Evolutionary conservation across 1,140 invertebrate genomes (phyloP), one percentile per base, ranked within the genome.

Genomic region (Lerema accius): DNA sequence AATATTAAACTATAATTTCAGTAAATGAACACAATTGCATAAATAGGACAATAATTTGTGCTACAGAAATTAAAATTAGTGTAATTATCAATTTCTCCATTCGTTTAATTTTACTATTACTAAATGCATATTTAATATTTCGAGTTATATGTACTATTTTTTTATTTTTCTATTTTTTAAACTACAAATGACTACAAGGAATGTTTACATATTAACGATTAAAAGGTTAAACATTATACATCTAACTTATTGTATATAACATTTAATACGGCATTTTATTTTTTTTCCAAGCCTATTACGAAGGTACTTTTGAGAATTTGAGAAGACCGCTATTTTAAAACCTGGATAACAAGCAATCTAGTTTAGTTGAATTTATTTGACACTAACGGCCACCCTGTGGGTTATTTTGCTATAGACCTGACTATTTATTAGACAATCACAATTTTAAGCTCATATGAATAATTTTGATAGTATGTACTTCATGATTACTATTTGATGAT

Each of bases 371-470:
- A 10, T 26, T 45, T 45, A 46, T 23, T 46, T 46, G 43, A 15
- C 11, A 11, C 23, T 23, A 13, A 13, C 28, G 23, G 45, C 45
- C 23, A 48, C 45, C 45, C 45, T 48, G 45, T 28, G 45, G 11
- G 11, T 0, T 48, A 9, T 14, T 32, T 13, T n/a, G 13, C 23
- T 9, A 11, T 28, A 11, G 45, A 48, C 23, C 13, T 6, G 45
- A 26, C 1, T 28, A 26, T 11, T n/a, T 28, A 23, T 28, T 28
- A 32, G 4, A 48, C 26, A 48, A 26, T 48, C 26, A 48, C 45
- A 48, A n/a, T 48, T 48, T 48, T 48, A 48, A 48, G 45, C 45
- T 48, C 45, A 23, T 48, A 23, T n/a, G 7, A 1, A 48, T 48
- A 48, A 48, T 28, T 48, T 32, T 32, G 3, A 11, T 28, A 26